Evolutionary conservation across 2,888 invertebrate genomes (phyloP), one percentile per base, ranked within the genome.

Genomic region (Plebejus anna): DNA sequence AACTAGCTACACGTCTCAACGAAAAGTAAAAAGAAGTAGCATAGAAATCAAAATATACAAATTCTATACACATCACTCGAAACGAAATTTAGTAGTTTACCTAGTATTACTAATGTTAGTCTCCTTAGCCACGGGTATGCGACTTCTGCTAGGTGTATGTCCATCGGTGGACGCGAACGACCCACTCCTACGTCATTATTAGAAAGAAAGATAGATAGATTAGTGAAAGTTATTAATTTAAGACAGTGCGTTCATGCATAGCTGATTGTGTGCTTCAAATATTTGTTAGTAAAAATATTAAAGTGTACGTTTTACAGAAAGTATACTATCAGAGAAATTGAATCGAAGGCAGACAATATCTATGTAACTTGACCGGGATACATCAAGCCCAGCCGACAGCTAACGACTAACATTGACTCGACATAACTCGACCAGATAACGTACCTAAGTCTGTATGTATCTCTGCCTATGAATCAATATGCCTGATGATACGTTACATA

Each of bases 101-200:
- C 94, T 93, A 94, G 90, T 87, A 76, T 86, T 84, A 85, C 89
- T 92, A 92, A 87, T 88, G 90, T 93, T 90, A 93, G 90, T 90
- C 83, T 93, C 93, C 92, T 92, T 94, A 85, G 90, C 88, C 83
- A 94, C 90, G 80, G 94, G 94, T 82, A 94, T 94, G 86, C 93
- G 94, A 88, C 94, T 94, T 82, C 91, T 86, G 84, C 92, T 88
- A 81, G 93, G 93, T 78, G 94, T 93, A 87, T 92, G 92, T 86
- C 92, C 93, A 55, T 94, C 94, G 83, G 89, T 90, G 78, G 92
- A 93, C 82, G 90, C 92, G 88, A 94, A 93, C 85, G 94, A 94
- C 84, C 94, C 93, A 87, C 94, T 93, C 90, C 94, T 94, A 89
- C 82, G 87, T 83, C 83, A 88, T 84, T 86, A 90, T 92, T 93